A percentile compares a stretch with the other conserved stretches of the same genome.
Conservation (phyloP, 1,140 invertebrate species). For the Gonioctena quinquepunctata region DNA sequence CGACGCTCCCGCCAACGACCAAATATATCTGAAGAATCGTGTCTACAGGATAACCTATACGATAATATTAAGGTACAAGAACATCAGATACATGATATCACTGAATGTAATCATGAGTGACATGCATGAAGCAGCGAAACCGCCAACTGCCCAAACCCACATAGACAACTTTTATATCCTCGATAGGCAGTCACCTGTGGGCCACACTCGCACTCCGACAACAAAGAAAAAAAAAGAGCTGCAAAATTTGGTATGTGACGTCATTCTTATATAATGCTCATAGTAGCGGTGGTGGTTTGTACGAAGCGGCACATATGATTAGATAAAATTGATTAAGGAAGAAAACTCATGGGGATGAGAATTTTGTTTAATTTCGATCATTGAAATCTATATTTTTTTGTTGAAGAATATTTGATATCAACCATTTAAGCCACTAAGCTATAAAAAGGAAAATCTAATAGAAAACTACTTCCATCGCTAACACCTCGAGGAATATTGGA, state of each 20-base stretch:
- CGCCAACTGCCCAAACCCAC: background rate
- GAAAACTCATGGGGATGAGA: no score
- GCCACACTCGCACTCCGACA: slow-evolving; percentile 1
- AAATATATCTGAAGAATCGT: background rate
- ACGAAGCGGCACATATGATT: background rate
- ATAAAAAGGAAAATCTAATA: no score
- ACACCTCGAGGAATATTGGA: no score
- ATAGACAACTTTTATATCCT: slow-evolving; percentile 13
- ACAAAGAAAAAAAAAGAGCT: slow-evolving; percentile 13
- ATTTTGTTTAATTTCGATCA: no score
- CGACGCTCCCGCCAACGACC: background rate
- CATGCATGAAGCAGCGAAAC: background rate
- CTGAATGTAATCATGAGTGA: background rate
- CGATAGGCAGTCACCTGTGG: slow-evolving; percentile 7
- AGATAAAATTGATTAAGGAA: no score
- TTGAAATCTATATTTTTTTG: no score
- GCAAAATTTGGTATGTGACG: slow-evolving; percentile 4
- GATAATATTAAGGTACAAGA: background rate
- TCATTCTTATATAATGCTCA: slow-evolving; percentile 7
- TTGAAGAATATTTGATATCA: no score
- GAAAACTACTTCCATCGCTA: no score
- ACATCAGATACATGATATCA: background rate
- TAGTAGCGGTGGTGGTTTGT: background rate
- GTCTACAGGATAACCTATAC: background rate
- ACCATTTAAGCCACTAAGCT: no score